Base-by-base conservation (phyloP, 1,140 invertebrate species). In the Scaptomyza hsui region DNA sequence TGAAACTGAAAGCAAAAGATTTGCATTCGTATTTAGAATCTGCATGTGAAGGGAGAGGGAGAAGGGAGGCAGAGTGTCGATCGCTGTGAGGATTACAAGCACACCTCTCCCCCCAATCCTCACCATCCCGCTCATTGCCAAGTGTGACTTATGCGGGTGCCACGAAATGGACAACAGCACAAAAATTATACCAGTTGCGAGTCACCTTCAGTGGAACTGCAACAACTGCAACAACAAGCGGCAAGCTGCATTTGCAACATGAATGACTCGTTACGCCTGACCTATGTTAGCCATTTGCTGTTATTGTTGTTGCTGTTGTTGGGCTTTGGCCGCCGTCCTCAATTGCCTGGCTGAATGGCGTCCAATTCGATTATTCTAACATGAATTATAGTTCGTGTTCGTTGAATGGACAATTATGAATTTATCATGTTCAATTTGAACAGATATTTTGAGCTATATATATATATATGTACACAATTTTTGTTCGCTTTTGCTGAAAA, bases 321-420 rank as follows among this genome's bases (percentile, higher is more conserved):
- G 78, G 79, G 79, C 75, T 64, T 73, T 67, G 80, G 68, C 51
- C 68, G 68, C 80, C 80, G 80, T 85, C 80, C 80, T 86, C 80
- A 85, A 85, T 85, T 85, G 80, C 57, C 69, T 68, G 57, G 75
- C 81, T 85, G 81, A 85, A 85, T 85, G 81, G 81, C 81, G 81
- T 85, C 81, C 81, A 77, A 85, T 85, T 85, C 81, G 82, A 85
- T 85, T 85, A 86, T 88, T 86, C 81, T 86, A 85, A 85, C 81
- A 85, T 88, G 81, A 85, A 85, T 88, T 85, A 85, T 85, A 86
- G 82, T 85, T 85, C 81, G 77, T 85, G 81, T 85, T 85, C 82
- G 81, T 44, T 88, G 82, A 85, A 85, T 85, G 82, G 81, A 85
- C 81, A 85, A 85, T 85, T 85, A 85, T 85, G 82, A 85, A 85